These are phyloP conservation scores for Sebastes iracundus DNA, from an alignment of 2,797 vertebrate genomes.

Conservation along the genomic window DNA sequence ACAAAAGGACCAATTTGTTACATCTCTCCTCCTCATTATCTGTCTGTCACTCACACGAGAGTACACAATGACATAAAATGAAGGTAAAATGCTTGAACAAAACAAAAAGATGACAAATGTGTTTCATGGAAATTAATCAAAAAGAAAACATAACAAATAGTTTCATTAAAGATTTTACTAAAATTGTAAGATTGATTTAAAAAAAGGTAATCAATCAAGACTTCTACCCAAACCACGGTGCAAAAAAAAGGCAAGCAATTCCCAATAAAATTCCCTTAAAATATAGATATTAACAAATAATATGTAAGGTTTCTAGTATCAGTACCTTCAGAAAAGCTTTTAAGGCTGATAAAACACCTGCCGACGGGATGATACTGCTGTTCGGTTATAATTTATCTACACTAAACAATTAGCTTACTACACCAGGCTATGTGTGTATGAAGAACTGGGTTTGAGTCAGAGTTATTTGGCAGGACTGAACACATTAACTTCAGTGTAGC, in stretches of 20 bases:
- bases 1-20: background rate
- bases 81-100: background rate
- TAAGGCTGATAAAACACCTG: background rate
- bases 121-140: background rate
- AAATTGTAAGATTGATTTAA: background rate
- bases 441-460: background rate
- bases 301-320: background rate
- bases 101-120: background rate
- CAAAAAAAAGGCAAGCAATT: no score
- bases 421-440: background rate
- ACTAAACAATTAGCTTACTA: background rate
- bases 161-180: background rate
- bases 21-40: background rate
- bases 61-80: background rate
- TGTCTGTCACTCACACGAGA: background rate
- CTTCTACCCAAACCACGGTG: background rate
- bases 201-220: background rate
- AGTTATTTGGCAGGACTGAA: background rate
- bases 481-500: background rate
- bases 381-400: background rate
- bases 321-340: background rate
- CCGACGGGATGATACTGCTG: background rate
- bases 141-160: background rate
- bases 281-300: background rate
- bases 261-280: background rate